Conservation (phyloP, 2,113 vertebrate genomes). For the Microcebus lehilahytsara region DNA sequence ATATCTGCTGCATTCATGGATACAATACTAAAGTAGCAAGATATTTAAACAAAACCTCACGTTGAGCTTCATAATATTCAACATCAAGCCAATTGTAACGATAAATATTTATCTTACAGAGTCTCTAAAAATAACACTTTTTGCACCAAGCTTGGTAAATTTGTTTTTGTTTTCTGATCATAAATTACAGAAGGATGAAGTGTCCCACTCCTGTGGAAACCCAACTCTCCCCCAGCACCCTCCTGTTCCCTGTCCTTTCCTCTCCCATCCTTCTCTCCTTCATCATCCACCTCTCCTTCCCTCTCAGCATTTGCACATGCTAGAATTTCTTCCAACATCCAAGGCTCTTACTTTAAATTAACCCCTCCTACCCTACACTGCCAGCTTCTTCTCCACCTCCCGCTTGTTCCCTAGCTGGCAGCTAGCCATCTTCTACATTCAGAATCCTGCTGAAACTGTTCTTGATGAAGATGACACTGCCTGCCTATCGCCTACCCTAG, state of each 20-base stretch:
- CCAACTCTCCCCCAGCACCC: no score
- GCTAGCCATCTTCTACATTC: neutral
- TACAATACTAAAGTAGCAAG: neutral
- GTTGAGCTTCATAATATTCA: neutral
- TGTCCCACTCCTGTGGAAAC: neutral
- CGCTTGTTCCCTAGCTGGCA: accelerated
- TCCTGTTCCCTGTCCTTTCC: neutral
- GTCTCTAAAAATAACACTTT: neutral
- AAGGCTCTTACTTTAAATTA: neutral
- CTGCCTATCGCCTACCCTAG: neutral
- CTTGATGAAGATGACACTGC: neutral
- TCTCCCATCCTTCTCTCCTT: no score
- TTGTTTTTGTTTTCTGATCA: neutral
- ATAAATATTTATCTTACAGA: neutral
- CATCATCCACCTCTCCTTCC: no score
- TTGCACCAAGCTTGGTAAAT: neutral
- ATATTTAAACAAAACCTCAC: neutral
- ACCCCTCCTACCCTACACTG: neutral
- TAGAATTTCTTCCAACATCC: neutral
- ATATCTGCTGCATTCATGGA: neutral
- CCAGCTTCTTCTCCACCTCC: neutral
- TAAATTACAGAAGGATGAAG: neutral
- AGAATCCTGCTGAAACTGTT: neutral
- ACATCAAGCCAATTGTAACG: neutral
- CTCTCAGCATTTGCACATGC: neutral